These are phyloP conservation scores for Drosophila lacteicornis DNA, from an alignment of 1,140 invertebrate species.

Conservation along the genomic window DNA sequence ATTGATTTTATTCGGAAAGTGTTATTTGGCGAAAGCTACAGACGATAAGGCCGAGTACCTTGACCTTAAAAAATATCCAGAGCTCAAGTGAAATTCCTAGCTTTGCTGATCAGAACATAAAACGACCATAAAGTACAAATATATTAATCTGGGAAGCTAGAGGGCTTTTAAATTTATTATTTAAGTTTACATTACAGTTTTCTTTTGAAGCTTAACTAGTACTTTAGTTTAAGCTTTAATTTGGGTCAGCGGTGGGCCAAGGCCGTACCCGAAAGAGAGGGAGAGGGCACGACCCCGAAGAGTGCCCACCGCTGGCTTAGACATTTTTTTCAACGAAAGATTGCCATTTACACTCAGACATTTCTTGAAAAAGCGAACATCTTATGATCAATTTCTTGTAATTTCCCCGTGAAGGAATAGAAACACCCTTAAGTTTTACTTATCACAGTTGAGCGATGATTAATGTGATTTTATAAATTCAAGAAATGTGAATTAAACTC, in stretches of 20 bases:
- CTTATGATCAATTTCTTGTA: too few species aligned
- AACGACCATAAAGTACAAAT: slow-evolving; percentile 1
- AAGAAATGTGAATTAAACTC: not conserved
- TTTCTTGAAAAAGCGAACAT: too few species aligned
- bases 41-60: slow-evolving; percentile 10
- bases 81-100: not conserved
- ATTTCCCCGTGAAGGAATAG: too few species aligned
- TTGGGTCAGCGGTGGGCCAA: not conserved
- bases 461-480: too few species aligned
- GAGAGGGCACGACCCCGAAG: too few species aligned
- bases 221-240: not conserved
- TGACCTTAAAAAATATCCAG: slow-evolving; percentile 1
- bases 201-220: too few species aligned
- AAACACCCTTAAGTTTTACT: not conserved
- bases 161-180: not conserved
- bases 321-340: too few species aligned
- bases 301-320: too few species aligned
- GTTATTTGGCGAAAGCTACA: not conserved
- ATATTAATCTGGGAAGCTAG: not conserved
- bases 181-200: not conserved
- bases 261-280: too few species aligned
- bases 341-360: too few species aligned
- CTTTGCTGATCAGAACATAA: slow-evolving; percentile 7
- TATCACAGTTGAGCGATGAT: not conserved
- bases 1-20: not conserved